These are phyloP conservation scores for Baccha elongata DNA, from an alignment of 2,888 invertebrate species.

Conservation along the genomic window DNA sequence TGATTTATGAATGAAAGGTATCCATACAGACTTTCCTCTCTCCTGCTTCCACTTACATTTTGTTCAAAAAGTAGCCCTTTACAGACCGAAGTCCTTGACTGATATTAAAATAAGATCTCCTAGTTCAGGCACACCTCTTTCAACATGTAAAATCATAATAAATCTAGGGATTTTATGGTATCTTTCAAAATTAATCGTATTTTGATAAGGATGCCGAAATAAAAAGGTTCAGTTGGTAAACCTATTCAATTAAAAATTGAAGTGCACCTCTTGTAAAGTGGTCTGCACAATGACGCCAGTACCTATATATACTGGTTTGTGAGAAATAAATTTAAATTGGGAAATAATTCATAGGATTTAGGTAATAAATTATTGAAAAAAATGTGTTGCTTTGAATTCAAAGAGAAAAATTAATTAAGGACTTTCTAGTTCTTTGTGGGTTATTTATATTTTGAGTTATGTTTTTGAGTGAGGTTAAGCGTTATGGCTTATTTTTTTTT, in stretches of 20 bases:
- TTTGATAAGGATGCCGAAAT: slow-evolving; percentile 33
- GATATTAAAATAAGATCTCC: not conserved
- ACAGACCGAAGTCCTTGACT: not conserved
- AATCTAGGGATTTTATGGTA: slow-evolving; percentile 12
- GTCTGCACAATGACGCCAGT: not conserved
- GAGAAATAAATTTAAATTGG: not conserved
- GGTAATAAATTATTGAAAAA: slow-evolving; percentile 1
- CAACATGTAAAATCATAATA: slow-evolving; percentile 1
- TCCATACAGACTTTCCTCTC: not conserved
- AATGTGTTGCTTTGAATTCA: not conserved
- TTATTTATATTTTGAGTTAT: not conserved
- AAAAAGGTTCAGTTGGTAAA: not conserved
- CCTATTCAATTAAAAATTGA: slow-evolving; percentile 6
- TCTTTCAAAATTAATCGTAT: slow-evolving; percentile 29
- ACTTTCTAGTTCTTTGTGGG: not conserved
- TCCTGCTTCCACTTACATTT: not conserved
- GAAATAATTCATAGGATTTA: slow-evolving; percentile 3
- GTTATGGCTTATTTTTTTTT: not conserved
- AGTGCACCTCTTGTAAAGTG: not conserved
- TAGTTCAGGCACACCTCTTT: not conserved
- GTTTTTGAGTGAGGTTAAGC: not conserved
- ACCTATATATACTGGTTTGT: not conserved
- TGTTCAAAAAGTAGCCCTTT: not conserved
- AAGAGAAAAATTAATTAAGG: not conserved
- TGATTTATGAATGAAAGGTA: not conserved